Conservation (phyloP, 2,113 vertebrate species). For the Ictalurus punctatus region DNA sequence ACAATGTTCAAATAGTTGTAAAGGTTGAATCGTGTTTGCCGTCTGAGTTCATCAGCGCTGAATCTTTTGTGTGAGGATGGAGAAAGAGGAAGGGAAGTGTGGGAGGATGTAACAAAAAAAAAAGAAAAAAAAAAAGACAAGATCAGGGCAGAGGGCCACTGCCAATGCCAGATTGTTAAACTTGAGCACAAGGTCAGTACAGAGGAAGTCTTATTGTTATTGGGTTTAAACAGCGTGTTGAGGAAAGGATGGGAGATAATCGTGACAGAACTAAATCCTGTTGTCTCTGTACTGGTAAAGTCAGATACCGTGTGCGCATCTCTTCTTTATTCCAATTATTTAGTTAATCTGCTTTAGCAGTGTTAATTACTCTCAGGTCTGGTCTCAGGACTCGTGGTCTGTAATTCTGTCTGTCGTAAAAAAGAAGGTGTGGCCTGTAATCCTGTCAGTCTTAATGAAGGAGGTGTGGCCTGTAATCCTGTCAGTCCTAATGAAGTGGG, state of each 20-base stretch:
- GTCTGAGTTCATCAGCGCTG: neutral
- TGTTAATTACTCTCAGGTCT: neutral
- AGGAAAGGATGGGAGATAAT: neutral
- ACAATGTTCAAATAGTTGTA: constrained; percentile 33
- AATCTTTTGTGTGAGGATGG: constrained; percentile 21
- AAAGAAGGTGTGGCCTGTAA: neutral
- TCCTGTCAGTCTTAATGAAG: neutral
- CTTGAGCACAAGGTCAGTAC: constrained; percentile 7
- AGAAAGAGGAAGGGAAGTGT: constrained; percentile 29
- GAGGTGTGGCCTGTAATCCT: too few species aligned
- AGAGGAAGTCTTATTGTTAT: neutral
- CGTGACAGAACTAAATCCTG: neutral
- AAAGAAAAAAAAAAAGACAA: neutral
- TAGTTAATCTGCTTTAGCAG: neutral
- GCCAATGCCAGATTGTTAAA: constrained; percentile 21
- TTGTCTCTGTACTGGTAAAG: neutral
- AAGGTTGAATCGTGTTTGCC: constrained; percentile 17
- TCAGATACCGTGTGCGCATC: neutral
- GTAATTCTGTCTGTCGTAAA: neutral
- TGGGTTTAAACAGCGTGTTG: neutral
- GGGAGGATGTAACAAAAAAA: constrained; percentile 34
- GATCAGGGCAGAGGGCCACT: constrained; percentile 21
- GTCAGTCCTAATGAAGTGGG: neutral
- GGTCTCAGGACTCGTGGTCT: neutral
- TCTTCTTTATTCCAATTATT: neutral